These are phyloP conservation scores for Stomatorhinus walkeri DNA, from an alignment of 2,797 vertebrate genomes.

Conservation along the genomic window DNA sequence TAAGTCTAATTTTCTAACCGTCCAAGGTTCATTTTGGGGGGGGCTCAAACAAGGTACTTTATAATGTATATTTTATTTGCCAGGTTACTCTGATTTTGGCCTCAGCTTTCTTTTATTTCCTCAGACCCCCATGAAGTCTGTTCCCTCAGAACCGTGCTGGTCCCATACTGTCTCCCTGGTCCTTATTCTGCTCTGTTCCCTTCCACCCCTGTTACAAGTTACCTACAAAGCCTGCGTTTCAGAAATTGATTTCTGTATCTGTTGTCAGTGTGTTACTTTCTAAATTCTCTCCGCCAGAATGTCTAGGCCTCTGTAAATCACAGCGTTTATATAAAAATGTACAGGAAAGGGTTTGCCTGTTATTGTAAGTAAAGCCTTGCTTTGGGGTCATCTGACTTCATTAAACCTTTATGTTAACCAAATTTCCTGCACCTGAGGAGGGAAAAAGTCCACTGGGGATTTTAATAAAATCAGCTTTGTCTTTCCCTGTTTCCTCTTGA, in stretches of 20 bases:
- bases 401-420: not conserved
- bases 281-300: conserved; percentile 33
- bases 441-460: conserved; percentile 18
- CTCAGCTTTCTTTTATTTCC: not conserved
- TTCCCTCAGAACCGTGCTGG: not conserved
- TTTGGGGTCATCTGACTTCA: not conserved
- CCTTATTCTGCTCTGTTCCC: not conserved
- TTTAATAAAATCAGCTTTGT: conserved; percentile 21
- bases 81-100: not conserved
- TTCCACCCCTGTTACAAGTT: not conserved
- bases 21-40: not conserved
- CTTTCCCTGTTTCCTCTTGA: not conserved
- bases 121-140: not conserved
- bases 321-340: not conserved
- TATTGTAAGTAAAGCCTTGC: not conserved
- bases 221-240: not conserved
- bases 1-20: not conserved
- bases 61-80: not conserved
- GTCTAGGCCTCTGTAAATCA: conserved; percentile 7
- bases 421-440: not conserved
- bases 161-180: not conserved
- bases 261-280: conserved; percentile 26
- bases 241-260: conserved; percentile 30
- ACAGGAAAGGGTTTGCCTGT: too few relatives aligned
- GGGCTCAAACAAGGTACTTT: not conserved